A percentile compares a stretch with the other conserved stretches of the same genome.
Conservation (phyloP, 2,888 invertebrate genomes). For the Marasmarcha lunaedactyla region DNA sequence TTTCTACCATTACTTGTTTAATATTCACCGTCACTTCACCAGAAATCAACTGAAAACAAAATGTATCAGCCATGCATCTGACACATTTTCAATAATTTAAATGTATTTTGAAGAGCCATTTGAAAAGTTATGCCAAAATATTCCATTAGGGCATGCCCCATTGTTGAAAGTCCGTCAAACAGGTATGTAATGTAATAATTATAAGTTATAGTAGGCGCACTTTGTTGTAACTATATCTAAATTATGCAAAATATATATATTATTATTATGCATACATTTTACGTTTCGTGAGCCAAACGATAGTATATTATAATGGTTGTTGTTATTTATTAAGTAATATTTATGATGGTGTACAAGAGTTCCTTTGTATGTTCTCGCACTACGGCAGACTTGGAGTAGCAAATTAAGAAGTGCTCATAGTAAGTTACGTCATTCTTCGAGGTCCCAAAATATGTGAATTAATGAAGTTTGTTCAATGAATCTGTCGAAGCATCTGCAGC, state of each 20-base stretch:
- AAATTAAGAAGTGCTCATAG: too few relatives aligned
- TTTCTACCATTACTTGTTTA: too few relatives aligned
- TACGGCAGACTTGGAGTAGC: slow-evolving; percentile 32
- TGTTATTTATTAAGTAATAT: slow-evolving; percentile 36
- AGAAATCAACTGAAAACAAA: slow-evolving; percentile 7
- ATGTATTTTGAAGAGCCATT: too few relatives aligned
- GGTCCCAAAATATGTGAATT: too few relatives aligned
- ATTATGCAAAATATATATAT: slow-evolving; percentile 12
- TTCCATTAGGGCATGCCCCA: slow-evolving; percentile 11
- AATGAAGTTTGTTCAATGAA: too few relatives aligned
- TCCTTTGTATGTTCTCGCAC: slow-evolving; percentile 38
- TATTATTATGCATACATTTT: slow-evolving; percentile 23
- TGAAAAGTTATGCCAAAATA: too few relatives aligned
- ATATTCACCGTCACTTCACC: too few relatives aligned
- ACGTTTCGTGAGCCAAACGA: slow-evolving; percentile 31
- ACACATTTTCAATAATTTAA: too few relatives aligned
- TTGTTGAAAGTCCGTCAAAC: slow-evolving; percentile 22
- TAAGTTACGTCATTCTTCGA: too few relatives aligned
- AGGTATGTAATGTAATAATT: slow-evolving; percentile 36
- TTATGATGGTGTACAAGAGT: slow-evolving; percentile 44
- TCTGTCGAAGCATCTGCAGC: too few relatives aligned
- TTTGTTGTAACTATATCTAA: background rate
- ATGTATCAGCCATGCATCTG: background rate
- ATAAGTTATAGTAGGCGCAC: background rate
- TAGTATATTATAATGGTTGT: slow-evolving; percentile 48